These are phyloP conservation scores for Drosophila arizonae DNA, from an alignment of 1,140 invertebrate species.

Conservation along the genomic window DNA sequence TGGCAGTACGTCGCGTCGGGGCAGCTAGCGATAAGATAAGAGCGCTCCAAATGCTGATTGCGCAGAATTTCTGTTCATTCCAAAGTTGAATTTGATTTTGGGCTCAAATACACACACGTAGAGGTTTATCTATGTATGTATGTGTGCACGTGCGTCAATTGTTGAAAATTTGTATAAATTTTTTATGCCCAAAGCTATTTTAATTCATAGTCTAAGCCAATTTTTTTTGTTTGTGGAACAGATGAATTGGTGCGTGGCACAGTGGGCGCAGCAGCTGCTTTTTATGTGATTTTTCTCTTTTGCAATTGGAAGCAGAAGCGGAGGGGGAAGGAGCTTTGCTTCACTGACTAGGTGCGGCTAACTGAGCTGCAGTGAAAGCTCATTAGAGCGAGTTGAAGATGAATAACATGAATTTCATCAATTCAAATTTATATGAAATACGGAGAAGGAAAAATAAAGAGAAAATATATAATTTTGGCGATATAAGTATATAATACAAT, in stretches of 20 bases:
- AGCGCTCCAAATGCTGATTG: not conserved
- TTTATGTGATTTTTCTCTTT: not conserved
- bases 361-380: conserved; percentile 1
- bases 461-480: too few relatives aligned
- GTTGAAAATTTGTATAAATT: too few relatives aligned
- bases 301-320: not conserved
- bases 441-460: too few relatives aligned
- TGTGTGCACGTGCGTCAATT: too few relatives aligned
- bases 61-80: not conserved
- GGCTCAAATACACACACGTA: not conserved
- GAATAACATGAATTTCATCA: too few relatives aligned
- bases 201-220: not conserved
- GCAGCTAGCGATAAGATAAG: conserved; percentile 12
- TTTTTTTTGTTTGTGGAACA: conserved; percentile 2
- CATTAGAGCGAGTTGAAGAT: not conserved
- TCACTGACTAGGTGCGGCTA: conserved; percentile 16
- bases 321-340: conserved; percentile 6
- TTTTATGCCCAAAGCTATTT: not conserved
- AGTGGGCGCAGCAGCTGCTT: conserved; percentile 1
- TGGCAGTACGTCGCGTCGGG: not conserved
- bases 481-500: too few relatives aligned
- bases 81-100: not conserved
- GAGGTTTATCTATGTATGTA: too few relatives aligned
- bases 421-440: too few relatives aligned
- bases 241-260: conserved; percentile 26